A percentile compares a stretch with the other conserved stretches of the same genome.
phyloP scores from a whole-genome alignment of 2,113 vertebrate genomes.

The Plestiodon gilberti region DNA sequence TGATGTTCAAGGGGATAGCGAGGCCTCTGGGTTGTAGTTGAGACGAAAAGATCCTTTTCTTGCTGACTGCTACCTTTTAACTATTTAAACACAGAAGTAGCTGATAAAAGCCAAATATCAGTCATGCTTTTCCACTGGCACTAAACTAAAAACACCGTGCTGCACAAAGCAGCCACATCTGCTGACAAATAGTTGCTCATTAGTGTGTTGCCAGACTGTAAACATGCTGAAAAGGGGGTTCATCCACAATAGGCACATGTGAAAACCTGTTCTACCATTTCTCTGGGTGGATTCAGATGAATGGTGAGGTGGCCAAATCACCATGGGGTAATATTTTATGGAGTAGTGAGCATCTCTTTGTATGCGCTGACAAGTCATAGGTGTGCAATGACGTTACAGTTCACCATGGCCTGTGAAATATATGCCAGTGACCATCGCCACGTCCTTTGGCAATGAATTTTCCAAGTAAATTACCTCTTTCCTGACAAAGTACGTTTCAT shows the following conservation, averaged over 20 bases:
- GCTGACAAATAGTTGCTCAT: not conserved
- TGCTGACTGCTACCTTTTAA: slow-evolving; percentile 32
- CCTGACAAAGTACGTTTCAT: slow-evolving; percentile 5
- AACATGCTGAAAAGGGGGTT: not conserved
- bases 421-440: not conserved
- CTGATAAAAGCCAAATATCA: slow-evolving; percentile 45
- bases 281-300: not conserved
- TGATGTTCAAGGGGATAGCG: slow-evolving; percentile 48
- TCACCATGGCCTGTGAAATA: not conserved
- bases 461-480: slow-evolving; percentile 5
- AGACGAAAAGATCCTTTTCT: slow-evolving; percentile 44
- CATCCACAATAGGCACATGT: not conserved
- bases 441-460: not conserved
- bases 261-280: not conserved
- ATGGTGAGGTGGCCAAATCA: not conserved
- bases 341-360: not conserved
- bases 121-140: not conserved
- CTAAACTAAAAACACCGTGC: not conserved
- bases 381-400: not conserved
- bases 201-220: not conserved
- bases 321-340: not conserved
- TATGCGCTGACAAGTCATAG: not conserved
- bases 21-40: slow-evolving; percentile 3
- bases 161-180: not conserved
- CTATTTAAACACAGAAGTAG: slow-evolving; percentile 44